Evolutionary conservation across 2,113 vertebrate species (phyloP).

Genomic region (Cisticola juncidis): DNA sequence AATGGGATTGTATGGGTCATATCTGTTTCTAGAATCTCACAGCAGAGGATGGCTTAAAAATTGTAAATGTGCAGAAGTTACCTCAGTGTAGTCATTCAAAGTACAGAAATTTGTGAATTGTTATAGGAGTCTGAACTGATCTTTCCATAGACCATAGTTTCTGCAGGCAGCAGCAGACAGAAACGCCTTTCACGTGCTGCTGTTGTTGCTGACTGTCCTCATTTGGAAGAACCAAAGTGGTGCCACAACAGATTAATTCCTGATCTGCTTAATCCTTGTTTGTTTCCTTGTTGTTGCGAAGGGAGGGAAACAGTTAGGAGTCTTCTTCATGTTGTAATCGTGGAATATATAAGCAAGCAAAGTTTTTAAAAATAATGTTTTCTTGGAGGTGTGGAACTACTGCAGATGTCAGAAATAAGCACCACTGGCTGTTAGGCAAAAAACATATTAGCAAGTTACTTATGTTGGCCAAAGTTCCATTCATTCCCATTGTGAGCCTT

Average conservation of each 20-base stretch:
- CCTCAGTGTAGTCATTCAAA: not conserved
- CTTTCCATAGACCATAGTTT: not conserved
- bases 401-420: not conserved
- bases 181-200: not conserved
- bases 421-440: not conserved
- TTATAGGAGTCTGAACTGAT: not conserved
- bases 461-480: not conserved
- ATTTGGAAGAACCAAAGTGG: not conserved
- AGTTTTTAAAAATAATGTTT: not conserved
- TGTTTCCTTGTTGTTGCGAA: not conserved
- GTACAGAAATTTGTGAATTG: not conserved
- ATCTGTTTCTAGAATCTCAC: not conserved
- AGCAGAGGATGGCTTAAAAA: not conserved
- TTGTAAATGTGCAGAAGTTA: not conserved
- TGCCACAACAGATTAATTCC: not conserved
- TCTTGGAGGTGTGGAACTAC: not conserved
- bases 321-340: not conserved
- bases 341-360: not conserved
- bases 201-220: not conserved
- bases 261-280: not conserved
- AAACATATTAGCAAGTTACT: not conserved
- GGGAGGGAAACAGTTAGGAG: not conserved
- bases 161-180: not conserved
- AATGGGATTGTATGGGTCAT: not conserved
- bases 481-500: not conserved